Evolutionary conservation across 2,113 vertebrate genomes (phyloP).

Genomic region (Callospermophilus lateralis): DNA sequence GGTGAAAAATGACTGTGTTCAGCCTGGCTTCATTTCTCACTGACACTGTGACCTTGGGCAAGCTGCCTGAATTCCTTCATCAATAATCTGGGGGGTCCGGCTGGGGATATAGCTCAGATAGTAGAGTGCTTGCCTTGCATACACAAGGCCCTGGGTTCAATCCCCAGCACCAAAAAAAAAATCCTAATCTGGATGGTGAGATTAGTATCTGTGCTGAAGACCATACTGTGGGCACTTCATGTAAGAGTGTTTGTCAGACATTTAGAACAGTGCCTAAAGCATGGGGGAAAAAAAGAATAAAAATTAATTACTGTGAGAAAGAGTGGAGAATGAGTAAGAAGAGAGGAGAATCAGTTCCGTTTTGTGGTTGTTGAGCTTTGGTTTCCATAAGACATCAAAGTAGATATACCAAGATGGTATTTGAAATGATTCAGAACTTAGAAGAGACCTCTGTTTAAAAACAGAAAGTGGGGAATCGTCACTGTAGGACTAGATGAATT

Average conservation of each 20-base stretch:
- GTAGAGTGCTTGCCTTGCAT: no score
- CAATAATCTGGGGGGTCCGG: not conserved
- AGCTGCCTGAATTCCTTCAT: not conserved
- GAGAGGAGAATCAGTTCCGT: not conserved
- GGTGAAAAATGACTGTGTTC: not conserved
- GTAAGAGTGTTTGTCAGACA: not conserved
- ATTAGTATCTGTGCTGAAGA: not conserved
- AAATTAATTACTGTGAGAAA: not conserved
- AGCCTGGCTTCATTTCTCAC: not conserved
- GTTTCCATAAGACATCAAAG: not conserved
- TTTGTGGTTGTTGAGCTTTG: not conserved
- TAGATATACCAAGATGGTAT: not conserved
- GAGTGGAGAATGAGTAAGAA: not conserved
- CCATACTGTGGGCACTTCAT: not conserved
- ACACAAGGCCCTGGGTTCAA: no score
- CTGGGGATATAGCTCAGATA: no score
- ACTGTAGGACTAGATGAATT: not conserved
- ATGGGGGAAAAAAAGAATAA: not conserved
- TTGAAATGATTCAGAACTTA: conserved; percentile 32
- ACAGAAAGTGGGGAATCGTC: not conserved
- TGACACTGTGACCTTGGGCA: not conserved
- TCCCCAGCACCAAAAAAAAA: no score
- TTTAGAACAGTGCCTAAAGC: not conserved
- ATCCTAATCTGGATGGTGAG: not conserved
- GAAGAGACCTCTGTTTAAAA: not conserved